Percentiles rank a stretch among this genome's conserved stretches.
phyloP scores from a whole-genome alignment of 1,140 invertebrate genomes.

The Ceratina australensis region DNA sequence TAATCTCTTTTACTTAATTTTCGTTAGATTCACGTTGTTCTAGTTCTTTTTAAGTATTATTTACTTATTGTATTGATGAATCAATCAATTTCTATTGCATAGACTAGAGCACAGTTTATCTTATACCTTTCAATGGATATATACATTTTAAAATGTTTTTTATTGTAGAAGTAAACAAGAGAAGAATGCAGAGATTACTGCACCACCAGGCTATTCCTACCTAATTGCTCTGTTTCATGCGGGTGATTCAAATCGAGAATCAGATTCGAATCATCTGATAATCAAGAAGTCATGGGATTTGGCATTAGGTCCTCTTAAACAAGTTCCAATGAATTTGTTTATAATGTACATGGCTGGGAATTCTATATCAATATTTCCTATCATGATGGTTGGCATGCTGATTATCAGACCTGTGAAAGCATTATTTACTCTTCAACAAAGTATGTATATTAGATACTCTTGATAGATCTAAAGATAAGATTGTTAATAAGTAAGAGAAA shows the following conservation, averaged over 20 bases:
- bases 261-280: slow-evolving; percentile 90
- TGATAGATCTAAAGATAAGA: neutral
- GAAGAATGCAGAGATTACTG: slow-evolving; percentile 81
- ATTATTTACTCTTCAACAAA: slow-evolving; percentile 92
- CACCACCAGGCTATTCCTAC: slow-evolving; percentile 92
- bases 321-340: slow-evolving; percentile 99
- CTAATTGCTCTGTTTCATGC: slow-evolving; percentile 85
- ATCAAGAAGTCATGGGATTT: slow-evolving; percentile 99
- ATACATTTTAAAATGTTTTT: slow-evolving; percentile 3
- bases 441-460: slow-evolving; percentile 72
- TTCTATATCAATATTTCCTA: slow-evolving; percentile 99
- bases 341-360: slow-evolving; percentile 99
- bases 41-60: too few relatives aligned
- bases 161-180: slow-evolving; percentile 76
- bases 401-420: slow-evolving; percentile 97
- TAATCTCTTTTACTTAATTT: neutral
- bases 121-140: neutral
- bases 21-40: neutral
- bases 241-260: slow-evolving; percentile 87
- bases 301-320: slow-evolving; percentile 95
- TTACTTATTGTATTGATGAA: too few relatives aligned
- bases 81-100: too few relatives aligned
- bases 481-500: neutral
- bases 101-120: too few relatives aligned
- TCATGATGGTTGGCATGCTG: slow-evolving; percentile 99